Percentiles rank a stretch among this genome's conserved stretches.
phyloP scores from a whole-genome alignment of 2,888 invertebrate genomes.

The Tolmerus cingulatus region DNA sequence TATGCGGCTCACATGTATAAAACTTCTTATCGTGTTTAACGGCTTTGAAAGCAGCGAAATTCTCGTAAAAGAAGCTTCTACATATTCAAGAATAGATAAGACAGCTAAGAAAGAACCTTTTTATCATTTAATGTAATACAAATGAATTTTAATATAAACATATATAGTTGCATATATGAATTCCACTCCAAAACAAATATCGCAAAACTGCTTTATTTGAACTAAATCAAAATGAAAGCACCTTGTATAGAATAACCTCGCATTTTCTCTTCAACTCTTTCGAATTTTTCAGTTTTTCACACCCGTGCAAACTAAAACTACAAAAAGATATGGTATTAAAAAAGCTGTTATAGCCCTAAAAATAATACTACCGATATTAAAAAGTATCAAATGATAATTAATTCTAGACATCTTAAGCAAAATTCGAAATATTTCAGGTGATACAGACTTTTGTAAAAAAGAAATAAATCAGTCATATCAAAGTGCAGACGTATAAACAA shows the following conservation, averaged over 20 bases:
- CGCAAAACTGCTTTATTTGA: neutral
- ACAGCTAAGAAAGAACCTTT: neutral
- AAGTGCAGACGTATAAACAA: neutral
- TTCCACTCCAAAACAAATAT: neutral
- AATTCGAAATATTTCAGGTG: neutral
- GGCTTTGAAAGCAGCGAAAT: neutral
- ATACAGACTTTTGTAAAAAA: neutral
- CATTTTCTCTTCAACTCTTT: neutral
- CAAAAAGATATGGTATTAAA: neutral
- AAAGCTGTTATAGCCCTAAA: neutral
- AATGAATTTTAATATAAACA: neutral
- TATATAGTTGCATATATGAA: no score
- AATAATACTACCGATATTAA: neutral
- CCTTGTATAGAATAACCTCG: no score
- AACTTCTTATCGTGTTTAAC: neutral
- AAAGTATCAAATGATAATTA: neutral
- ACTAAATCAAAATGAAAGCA: no score
- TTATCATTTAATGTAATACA: neutral
- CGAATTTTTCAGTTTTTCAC: neutral
- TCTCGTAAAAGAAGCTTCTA: neutral
- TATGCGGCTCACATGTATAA: no score
- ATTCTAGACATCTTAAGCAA: neutral
- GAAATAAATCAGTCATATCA: neutral
- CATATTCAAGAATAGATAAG: neutral
- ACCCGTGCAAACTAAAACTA: neutral